Conservation (phyloP, 2,888 invertebrate genomes). For the Heliconius cydno region DNA sequence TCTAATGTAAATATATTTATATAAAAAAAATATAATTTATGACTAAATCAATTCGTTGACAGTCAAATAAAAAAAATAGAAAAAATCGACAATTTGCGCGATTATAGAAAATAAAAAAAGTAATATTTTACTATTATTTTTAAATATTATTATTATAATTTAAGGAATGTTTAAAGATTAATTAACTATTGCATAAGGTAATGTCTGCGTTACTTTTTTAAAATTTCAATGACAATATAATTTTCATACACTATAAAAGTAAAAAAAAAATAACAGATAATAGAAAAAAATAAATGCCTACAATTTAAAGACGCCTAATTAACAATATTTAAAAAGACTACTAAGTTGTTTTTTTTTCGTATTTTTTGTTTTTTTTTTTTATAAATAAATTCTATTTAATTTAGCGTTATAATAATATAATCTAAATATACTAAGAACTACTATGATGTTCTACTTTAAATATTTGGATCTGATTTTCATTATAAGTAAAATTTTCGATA, state of each 20-base stretch:
- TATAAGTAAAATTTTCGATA: not conserved
- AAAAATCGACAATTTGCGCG: conserved; percentile 16
- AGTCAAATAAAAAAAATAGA: conserved; percentile 11
- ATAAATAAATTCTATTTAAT: conserved; percentile 21
- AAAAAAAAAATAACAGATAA: not conserved
- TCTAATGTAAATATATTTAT: conserved; percentile 15
- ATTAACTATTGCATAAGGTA: conserved; percentile 1
- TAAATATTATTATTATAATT: conserved; percentile 1
- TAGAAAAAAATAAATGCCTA: not conserved
- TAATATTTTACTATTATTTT: not conserved
- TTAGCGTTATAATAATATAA: conserved; percentile 19
- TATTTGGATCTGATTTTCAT: not conserved
- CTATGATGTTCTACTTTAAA: conserved; percentile 14
- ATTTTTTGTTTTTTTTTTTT: conserved; percentile 10
- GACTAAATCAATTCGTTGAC: conserved; percentile 9
- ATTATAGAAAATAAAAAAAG: not conserved
- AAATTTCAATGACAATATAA: not conserved
- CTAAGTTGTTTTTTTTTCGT: not conserved
- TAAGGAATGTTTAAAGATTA: conserved; percentile 8
- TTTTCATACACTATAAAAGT: not conserved
- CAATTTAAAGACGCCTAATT: conserved; percentile 10
- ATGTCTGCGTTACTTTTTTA: not conserved
- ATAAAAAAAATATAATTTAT: conserved; percentile 1
- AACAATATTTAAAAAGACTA: conserved; percentile 22
- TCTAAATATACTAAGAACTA: conserved; percentile 24